Conservation (phyloP, 2,797 vertebrate genomes). For the Phrynocephalus vlangalii region DNA sequence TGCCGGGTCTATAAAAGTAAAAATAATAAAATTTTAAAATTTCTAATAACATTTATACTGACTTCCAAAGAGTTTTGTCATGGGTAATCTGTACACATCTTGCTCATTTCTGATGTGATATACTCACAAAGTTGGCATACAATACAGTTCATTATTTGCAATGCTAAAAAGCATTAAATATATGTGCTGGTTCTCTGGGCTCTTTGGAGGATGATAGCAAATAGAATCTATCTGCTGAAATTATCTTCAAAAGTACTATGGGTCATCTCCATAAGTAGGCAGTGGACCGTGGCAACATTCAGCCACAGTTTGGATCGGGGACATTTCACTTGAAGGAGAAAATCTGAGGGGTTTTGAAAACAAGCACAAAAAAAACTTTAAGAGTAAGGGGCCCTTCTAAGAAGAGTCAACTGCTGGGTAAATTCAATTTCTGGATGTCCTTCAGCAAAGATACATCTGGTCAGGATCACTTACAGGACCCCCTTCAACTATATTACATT, state of each 20-base stretch:
- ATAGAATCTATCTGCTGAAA: not conserved
- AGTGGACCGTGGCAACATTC: not conserved
- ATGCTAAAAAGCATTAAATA: rapidly evolving
- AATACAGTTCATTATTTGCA: not conserved
- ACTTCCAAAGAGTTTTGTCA: not conserved
- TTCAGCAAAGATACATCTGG: not conserved
- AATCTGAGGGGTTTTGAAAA: too few species aligned
- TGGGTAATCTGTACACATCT: constrained; percentile 16
- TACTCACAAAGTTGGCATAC: constrained; percentile 14
- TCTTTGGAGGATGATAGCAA: too few species aligned
- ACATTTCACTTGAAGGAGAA: too few species aligned
- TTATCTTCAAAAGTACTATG: not conserved
- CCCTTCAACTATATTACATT: not conserved
- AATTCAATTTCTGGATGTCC: not conserved
- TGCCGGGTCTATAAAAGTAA: constrained; percentile 83
- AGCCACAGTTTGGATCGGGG: not conserved
- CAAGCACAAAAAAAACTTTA: too few species aligned
- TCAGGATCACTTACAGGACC: not conserved
- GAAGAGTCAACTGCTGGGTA: too few species aligned
- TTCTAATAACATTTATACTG: not conserved
- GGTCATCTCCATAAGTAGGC: not conserved
- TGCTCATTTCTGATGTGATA: not conserved
- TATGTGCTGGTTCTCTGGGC: not conserved
- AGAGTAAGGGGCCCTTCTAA: too few species aligned
- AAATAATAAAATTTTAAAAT: constrained; percentile 28